These are phyloP conservation scores for Epinephelus malabaricus DNA, from an alignment of 2,797 vertebrate species.

Conservation along the genomic window DNA sequence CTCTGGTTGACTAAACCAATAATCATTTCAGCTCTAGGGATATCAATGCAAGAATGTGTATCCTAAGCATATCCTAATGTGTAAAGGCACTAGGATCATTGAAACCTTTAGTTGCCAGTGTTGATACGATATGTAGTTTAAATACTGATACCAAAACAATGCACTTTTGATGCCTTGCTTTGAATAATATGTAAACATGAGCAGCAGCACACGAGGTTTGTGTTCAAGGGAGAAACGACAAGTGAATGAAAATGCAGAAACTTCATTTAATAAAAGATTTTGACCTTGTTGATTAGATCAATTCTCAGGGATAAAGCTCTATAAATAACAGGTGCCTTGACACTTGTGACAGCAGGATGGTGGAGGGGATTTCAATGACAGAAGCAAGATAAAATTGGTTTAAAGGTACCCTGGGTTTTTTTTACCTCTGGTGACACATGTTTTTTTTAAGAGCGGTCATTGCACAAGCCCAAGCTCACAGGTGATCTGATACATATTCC, in stretches of 20 bases:
- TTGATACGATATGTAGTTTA: background rate
- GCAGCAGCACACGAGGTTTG: background rate
- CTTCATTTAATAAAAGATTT: slow-evolving; percentile 1
- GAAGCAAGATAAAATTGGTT: background rate
- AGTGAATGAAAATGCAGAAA: background rate
- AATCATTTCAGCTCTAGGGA: background rate
- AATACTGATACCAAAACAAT: background rate
- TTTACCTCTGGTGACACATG: no score
- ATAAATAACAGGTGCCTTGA: background rate
- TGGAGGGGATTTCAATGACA: background rate
- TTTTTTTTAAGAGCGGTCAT: background rate
- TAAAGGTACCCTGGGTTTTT: background rate
- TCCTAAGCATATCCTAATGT: background rate
- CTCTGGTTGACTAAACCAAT: background rate
- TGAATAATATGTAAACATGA: background rate
- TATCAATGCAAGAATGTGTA: background rate
- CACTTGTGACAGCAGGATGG: background rate
- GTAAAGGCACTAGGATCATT: background rate
- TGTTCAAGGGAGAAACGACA: background rate
- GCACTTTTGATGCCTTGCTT: background rate
- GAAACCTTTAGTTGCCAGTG: background rate
- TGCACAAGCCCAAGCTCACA: background rate
- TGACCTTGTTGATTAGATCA: background rate
- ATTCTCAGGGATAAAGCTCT: background rate
- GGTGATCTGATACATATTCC: background rate